phyloP scores from a whole-genome alignment of 2,797 vertebrate genomes.

The Crocodylus rhombifer region DNA sequence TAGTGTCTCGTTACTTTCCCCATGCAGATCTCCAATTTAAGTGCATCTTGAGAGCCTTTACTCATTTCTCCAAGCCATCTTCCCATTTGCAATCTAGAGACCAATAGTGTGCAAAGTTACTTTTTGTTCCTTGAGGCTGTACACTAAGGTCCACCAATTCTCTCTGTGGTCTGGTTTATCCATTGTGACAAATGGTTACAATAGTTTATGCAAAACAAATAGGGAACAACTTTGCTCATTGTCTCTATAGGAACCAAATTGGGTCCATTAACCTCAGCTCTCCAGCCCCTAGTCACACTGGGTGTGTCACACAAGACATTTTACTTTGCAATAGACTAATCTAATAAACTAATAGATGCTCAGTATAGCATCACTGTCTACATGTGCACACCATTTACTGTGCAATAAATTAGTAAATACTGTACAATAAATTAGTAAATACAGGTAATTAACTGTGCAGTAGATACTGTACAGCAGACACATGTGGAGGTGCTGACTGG shows the following conservation, averaged over 20 bases:
- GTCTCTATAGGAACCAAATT: slow-evolving; percentile 30
- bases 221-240: slow-evolving; percentile 18
- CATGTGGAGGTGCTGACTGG: too few relatives aligned
- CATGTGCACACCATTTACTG: too few relatives aligned
- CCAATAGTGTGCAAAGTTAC: not conserved
- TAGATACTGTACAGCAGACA: too few relatives aligned
- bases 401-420: too few relatives aligned
- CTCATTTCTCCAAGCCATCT: slow-evolving; percentile 31
- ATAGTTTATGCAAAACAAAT: slow-evolving; percentile 34
- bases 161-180: slow-evolving; percentile 15
- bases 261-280: slow-evolving; percentile 23
- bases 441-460: too few relatives aligned
- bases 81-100: slow-evolving; percentile 19
- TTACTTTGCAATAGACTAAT: too few relatives aligned
- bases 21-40: not conserved
- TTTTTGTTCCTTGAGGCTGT: not conserved
- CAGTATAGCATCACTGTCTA: too few relatives aligned
- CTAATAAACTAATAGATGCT: too few relatives aligned
- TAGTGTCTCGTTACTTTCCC: slow-evolving; percentile 4
- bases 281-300: slow-evolving; percentile 63
- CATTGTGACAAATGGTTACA: slow-evolving; percentile 20
- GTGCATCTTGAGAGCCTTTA: slow-evolving; percentile 27
- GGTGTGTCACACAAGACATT: not conserved
- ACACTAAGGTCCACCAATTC: slow-evolving; percentile 20
- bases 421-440: too few relatives aligned